A percentile compares a stretch with the other conserved stretches of the same genome.
These are phyloP conservation scores for Caenorhabditis becei DNA, from an alignment of 2,888 invertebrate genomes.

Conservation along the genomic window DNA sequence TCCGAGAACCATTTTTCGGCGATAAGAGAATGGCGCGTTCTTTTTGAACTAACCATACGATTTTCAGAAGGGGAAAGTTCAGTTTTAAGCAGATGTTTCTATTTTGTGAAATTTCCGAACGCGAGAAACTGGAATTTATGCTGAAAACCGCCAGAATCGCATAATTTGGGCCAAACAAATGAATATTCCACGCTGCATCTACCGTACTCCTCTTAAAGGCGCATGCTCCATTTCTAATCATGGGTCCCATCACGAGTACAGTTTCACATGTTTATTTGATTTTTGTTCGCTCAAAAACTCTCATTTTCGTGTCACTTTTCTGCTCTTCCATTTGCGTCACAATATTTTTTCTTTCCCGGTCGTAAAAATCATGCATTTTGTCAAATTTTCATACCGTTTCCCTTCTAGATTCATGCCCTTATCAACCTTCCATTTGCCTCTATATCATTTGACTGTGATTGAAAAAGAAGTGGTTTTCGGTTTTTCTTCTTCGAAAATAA, in stretches of 20 bases:
- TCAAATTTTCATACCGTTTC: not conserved
- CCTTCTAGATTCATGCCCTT: not conserved
- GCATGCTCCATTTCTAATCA: not conserved
- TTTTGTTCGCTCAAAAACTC: too few relatives aligned
- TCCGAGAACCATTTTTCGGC: not conserved
- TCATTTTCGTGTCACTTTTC: too few relatives aligned
- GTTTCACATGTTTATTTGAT: too few relatives aligned
- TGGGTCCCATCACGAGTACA: not conserved
- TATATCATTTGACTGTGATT: not conserved
- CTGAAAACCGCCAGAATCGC: too few relatives aligned
- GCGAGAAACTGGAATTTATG: not conserved
- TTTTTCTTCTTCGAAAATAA: not conserved
- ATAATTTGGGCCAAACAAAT: too few relatives aligned
- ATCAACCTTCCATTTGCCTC: not conserved
- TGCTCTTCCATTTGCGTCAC: not conserved
- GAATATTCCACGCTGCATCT: too few relatives aligned
- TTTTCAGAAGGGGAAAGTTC: not conserved
- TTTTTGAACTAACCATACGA: not conserved
- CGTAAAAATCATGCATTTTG: not conserved
- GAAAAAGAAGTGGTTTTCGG: not conserved
- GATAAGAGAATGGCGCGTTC: slow-evolving; percentile 15
- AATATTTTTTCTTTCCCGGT: not conserved
- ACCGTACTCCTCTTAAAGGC: slow-evolving; percentile 10
- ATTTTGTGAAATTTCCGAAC: too few relatives aligned
- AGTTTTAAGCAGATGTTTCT: too few relatives aligned